Base-by-base conservation (phyloP, 2,797 vertebrate genomes). In the Tenualosa ilisha region DNA sequence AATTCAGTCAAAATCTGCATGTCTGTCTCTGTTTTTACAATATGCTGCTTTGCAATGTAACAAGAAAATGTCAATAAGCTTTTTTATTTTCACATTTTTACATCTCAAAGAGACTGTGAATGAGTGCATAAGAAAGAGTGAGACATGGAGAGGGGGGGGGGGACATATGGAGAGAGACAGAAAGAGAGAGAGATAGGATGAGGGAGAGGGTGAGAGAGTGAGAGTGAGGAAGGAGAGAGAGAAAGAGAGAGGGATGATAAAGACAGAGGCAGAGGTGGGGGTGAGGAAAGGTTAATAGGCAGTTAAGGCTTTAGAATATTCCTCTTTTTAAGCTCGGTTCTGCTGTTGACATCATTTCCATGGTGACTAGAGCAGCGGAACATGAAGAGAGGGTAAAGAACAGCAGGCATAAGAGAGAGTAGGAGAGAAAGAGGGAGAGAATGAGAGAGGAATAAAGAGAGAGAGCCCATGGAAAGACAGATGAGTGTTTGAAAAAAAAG, bases 251-350 rank as follows among this genome's bases (percentile, higher is more conserved):
- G 65, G 12, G 61, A 65, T 72, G 65, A 72, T 72, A 72, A 72
- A 72, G 65, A 75, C 31, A 75, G 68, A 7, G 37, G 79, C 31
- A 43, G 84, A 49, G n/a, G 46, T 15, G 11, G n/a, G 56, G 61
- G 49, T 72, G 61, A 84, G 49, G 51, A 15, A 40, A 75, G 68
- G 68, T 75, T 75, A 75, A 75, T 75, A 75, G 68, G 68, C 68
- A 75, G 68, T 75, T 75, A 75, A 75, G 31, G 68, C 68, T 75
- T 75, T 75, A 75, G 68, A 75, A 75, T 75, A 75, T 75, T 75
- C 31, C 68, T 43, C 68, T 75, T 75, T 75, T 75, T 75, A 75
- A 75, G 37, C 37, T 75, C 31, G 17, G 31, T 37, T 17, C 68
- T 75, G 68, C 68, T 40, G 68, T 75, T 75, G 68, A 75, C 68